These are phyloP conservation scores for Crematogaster levior DNA, from an alignment of 2,888 invertebrate species.

Conservation along the genomic window DNA sequence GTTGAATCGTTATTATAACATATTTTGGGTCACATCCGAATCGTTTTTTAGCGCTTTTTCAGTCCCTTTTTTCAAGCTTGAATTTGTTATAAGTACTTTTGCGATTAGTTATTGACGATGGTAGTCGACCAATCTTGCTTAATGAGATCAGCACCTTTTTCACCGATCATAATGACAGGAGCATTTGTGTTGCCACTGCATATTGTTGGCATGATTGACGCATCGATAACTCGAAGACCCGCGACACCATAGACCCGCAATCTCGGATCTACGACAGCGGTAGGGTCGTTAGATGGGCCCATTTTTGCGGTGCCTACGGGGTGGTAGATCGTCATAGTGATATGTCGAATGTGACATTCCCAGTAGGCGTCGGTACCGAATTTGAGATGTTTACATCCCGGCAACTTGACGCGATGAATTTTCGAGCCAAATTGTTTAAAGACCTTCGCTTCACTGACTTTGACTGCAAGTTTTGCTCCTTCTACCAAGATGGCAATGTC, in stretches of 20 bases:
- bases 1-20: background rate
- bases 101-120: slow-evolving; percentile 25
- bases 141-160: slow-evolving; percentile 94
- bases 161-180: slow-evolving; percentile 96
- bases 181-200: slow-evolving; percentile 96
- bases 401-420: slow-evolving; percentile 91
- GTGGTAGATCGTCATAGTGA: slow-evolving; percentile 96
- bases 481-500: slow-evolving; percentile 94
- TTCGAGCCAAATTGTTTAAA: slow-evolving; percentile 93
- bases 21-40: background rate
- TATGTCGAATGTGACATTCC: slow-evolving; percentile 94
- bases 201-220: slow-evolving; percentile 95
- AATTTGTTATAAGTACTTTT: background rate
- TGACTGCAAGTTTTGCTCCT: slow-evolving; percentile 92
- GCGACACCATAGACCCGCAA: slow-evolving; percentile 92
- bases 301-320: slow-evolving; percentile 96
- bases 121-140: slow-evolving; percentile 92
- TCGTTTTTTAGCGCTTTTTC: background rate
- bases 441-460: slow-evolving; percentile 91
- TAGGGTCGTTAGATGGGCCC: slow-evolving; percentile 92
- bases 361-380: slow-evolving; percentile 94
- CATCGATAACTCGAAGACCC: slow-evolving; percentile 94
- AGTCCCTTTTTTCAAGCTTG: background rate
- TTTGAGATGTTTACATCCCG: slow-evolving; percentile 91
- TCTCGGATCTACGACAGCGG: slow-evolving; percentile 93